A percentile compares a stretch with the other conserved stretches of the same genome.
phyloP scores from a whole-genome alignment of 2,113 vertebrate species.

The Halcyon senegalensis region DNA sequence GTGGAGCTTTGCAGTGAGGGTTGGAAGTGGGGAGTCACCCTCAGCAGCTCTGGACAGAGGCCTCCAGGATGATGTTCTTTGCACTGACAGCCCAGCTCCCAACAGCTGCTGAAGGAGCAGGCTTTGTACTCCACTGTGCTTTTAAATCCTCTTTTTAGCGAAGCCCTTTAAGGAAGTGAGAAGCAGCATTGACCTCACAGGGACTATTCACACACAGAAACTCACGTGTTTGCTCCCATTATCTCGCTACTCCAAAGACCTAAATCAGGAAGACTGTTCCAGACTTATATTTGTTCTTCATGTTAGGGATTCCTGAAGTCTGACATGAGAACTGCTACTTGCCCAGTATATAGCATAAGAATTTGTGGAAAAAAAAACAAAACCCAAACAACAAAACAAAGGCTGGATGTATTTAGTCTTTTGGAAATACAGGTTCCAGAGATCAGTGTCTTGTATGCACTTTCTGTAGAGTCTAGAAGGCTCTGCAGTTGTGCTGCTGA shows the following conservation, averaged over 20 bases:
- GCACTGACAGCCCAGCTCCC: fast-evolving
- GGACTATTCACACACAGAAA: background rate
- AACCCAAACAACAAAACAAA: background rate
- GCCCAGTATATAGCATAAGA: background rate
- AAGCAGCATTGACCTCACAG: background rate
- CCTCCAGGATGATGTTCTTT: background rate
- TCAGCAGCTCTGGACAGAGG: background rate
- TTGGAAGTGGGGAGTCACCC: background rate
- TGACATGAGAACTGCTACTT: background rate
- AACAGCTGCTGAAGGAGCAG: background rate
- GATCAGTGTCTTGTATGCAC: background rate
- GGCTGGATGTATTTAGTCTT: background rate
- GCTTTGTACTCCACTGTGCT: background rate
- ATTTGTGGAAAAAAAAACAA: background rate
- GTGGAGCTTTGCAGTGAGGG: background rate
- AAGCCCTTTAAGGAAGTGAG: background rate
- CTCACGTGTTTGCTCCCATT: fast-evolving
- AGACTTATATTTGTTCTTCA: background rate
- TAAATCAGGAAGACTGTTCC: background rate
- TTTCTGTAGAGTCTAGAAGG: background rate
- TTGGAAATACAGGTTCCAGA: background rate
- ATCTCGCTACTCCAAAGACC: background rate
- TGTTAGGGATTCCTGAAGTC: background rate
- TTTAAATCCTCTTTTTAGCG: background rate
- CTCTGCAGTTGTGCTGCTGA: background rate